These are phyloP conservation scores for Lasiurus borealis DNA, from an alignment of 2,113 vertebrate species.

Conservation along the genomic window DNA sequence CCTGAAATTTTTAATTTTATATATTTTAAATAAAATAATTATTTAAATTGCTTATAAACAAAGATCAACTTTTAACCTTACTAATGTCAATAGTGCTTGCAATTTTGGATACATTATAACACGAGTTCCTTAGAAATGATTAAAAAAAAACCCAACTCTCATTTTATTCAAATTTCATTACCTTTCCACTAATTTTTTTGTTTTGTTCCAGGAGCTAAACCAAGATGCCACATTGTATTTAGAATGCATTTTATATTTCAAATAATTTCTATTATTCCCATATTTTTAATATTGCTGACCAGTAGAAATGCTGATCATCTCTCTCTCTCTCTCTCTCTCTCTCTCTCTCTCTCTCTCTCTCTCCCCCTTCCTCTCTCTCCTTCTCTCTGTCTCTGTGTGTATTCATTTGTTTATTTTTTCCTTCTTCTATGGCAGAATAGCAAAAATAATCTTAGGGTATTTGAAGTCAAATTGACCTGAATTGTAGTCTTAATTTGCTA, in stretches of 20 bases:
- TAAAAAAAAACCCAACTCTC: background rate
- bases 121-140: background rate
- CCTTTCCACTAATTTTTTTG: background rate
- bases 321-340: too few relatives aligned
- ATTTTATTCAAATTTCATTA: slow-evolving; percentile 52
- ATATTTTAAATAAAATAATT: too few relatives aligned
- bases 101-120: background rate
- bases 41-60: slow-evolving; percentile 38
- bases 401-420: background rate
- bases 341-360: too few relatives aligned
- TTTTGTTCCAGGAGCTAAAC: background rate
- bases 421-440: background rate
- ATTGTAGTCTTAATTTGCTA: slow-evolving; percentile 25
- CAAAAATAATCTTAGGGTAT: background rate
- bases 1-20: background rate
- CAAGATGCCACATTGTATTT: background rate
- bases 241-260: slow-evolving; percentile 31
- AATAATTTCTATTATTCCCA: background rate
- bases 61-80: background rate
- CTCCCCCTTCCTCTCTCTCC: too few relatives aligned
- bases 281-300: slow-evolving; percentile 1
- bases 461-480: background rate
- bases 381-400: background rate
- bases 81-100: background rate
- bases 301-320: slow-evolving; percentile 12